Percentiles rank a stretch among this genome's conserved stretches.
Evolutionary conservation across 2,113 vertebrate genomes (phyloP).

Genomic region (Xiphophorus couchianus): DNA sequence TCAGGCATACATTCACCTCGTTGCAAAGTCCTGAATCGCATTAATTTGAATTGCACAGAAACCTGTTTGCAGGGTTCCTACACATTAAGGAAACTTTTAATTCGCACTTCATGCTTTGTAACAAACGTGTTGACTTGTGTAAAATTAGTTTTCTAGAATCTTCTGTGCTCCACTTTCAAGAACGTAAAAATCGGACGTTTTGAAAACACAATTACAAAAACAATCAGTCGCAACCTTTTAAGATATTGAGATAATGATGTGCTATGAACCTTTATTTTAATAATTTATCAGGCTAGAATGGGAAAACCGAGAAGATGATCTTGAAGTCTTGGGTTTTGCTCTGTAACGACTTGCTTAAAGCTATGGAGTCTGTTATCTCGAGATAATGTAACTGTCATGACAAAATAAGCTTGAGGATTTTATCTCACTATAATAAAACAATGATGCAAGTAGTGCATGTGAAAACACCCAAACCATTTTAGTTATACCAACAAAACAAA

Average conservation of each 20-base stretch:
- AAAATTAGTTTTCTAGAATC: not conserved
- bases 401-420: not conserved
- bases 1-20: constrained; percentile 3
- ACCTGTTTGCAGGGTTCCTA: constrained; percentile 8
- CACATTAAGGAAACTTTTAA: not conserved
- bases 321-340: not conserved
- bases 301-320: not conserved
- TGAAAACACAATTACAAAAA: not conserved
- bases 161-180: not conserved
- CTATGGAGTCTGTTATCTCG: not conserved
- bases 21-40: not conserved
- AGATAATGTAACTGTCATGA: not conserved
- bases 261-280: not conserved
- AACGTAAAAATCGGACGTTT: not conserved
- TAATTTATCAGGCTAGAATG: not conserved
- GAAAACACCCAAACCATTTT: not conserved
- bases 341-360: not conserved
- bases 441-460: not conserved
- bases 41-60: constrained; percentile 20
- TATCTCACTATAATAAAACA: not conserved
- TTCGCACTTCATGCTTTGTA: too few relatives aligned
- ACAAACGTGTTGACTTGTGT: too few relatives aligned
- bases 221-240: too few relatives aligned
- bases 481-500: not conserved
- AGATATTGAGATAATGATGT: not conserved